These are phyloP conservation scores for Sakesphorus luctuosus DNA, from an alignment of 2,113 vertebrate genomes.

Conservation along the genomic window DNA sequence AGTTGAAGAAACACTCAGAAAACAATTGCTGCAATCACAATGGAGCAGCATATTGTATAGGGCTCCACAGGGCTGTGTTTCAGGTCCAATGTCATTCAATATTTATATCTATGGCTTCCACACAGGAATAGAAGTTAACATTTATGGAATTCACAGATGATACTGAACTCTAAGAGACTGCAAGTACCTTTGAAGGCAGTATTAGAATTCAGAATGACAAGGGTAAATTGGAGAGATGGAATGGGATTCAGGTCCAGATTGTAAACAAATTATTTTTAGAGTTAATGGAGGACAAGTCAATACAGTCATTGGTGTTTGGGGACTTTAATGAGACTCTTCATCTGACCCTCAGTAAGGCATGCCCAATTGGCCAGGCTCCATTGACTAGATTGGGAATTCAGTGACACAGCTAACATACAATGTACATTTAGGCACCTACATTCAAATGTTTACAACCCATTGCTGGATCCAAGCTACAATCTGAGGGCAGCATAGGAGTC, in stretches of 20 bases:
- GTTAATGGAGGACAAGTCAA: conserved; percentile 13
- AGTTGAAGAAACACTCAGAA: not conserved
- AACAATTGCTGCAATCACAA: not conserved
- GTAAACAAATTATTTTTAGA: conserved; percentile 28
- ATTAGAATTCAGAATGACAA: not conserved
- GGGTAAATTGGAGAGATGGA: not conserved
- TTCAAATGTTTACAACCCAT: not conserved
- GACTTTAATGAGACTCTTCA: conserved; percentile 12
- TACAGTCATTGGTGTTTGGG: not conserved
- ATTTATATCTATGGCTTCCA: not conserved
- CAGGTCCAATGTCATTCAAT: not conserved
- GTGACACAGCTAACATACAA: not conserved
- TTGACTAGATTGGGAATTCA: not conserved
- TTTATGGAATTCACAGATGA: not conserved
- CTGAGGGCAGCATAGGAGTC: not conserved
- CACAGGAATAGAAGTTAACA: not conserved
- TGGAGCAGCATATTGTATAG: not conserved
- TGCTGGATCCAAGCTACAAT: not conserved
- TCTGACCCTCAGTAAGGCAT: not conserved
- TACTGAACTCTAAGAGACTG: not conserved
- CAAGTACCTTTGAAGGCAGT: not conserved
- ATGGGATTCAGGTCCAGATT: not conserved
- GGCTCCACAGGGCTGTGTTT: not conserved
- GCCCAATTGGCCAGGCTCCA: conserved; percentile 11
- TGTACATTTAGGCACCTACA: not conserved